Evolutionary conservation across 2,797 vertebrate genomes (phyloP).

Genomic region (Phoeniculus purpureus): DNA sequence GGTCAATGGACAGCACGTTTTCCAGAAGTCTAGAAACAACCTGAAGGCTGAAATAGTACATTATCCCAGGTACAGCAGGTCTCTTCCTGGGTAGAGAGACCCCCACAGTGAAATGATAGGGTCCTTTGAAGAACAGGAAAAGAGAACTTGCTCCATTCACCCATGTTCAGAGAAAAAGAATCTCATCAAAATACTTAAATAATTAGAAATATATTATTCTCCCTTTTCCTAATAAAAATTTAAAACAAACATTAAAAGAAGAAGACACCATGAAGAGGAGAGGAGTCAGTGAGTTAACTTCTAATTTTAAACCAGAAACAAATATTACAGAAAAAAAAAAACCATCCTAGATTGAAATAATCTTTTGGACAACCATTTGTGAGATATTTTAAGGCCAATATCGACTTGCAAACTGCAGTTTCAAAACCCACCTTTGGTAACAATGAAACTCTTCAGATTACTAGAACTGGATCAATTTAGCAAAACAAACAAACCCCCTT

Average conservation of each 20-base stretch:
- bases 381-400: conserved; percentile 1
- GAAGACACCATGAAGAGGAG: not conserved
- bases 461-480: not conserved
- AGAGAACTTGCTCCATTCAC: not conserved
- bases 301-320: not conserved
- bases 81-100: not conserved
- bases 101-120: not conserved
- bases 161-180: not conserved
- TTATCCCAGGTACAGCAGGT: not conserved
- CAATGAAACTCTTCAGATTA: not conserved
- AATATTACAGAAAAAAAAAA: not conserved
- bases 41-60: not conserved
- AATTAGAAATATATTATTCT: conserved; percentile 24
- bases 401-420: not conserved
- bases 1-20: not conserved
- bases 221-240: not conserved
- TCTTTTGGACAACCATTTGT: not conserved
- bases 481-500: not conserved
- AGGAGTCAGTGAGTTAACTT: not conserved
- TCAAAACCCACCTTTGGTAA: not conserved
- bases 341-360: not conserved
- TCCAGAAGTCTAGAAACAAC: not conserved
- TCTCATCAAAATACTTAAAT: not conserved
- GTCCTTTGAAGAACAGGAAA: not conserved
- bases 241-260: conserved; percentile 21